Conservation (phyloP, 2,113 vertebrate species). For the Mustela nigripes region DNA sequence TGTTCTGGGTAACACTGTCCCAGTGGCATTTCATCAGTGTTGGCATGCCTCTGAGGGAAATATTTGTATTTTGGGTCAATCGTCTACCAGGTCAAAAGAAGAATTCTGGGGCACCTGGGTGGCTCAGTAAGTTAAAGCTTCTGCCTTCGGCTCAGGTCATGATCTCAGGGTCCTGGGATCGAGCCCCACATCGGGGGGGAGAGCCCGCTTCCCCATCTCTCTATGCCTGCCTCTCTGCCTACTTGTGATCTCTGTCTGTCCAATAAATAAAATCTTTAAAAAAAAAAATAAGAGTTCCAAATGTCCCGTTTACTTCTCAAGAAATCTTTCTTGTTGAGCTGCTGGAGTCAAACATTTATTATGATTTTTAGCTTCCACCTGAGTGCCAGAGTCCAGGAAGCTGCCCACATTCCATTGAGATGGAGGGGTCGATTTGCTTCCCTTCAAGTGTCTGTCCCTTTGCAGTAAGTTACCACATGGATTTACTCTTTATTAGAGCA, state of each 20-base stretch:
- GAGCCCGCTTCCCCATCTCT: no score
- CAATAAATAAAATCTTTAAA: no score
- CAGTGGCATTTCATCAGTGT: conserved; percentile 3
- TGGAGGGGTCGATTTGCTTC: conserved; percentile 6
- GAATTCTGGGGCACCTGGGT: not conserved
- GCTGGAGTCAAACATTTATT: conserved; percentile 44
- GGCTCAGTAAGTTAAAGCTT: no score
- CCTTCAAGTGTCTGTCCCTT: conserved; percentile 3
- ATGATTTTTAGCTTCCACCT: conserved; percentile 65
- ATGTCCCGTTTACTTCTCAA: conserved; percentile 35
- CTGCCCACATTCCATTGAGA: not conserved
- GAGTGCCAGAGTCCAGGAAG: conserved; percentile 6
- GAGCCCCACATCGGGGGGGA: no score
- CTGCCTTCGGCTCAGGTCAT: no score
- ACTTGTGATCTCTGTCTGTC: no score
- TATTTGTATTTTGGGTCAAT: conserved; percentile 70
- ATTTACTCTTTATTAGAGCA: not conserved
- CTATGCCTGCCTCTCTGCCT: no score
- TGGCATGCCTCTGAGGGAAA: conserved; percentile 68
- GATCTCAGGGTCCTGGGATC: no score
- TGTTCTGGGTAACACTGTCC: conserved; percentile 4
- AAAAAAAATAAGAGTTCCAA: conserved; percentile 28
- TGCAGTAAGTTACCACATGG: not conserved
- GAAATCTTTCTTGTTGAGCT: conserved; percentile 60
- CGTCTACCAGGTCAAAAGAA: conserved; percentile 58